Conservation (phyloP, 2,113 vertebrate genomes). For the Corythornis madagascariensis region DNA sequence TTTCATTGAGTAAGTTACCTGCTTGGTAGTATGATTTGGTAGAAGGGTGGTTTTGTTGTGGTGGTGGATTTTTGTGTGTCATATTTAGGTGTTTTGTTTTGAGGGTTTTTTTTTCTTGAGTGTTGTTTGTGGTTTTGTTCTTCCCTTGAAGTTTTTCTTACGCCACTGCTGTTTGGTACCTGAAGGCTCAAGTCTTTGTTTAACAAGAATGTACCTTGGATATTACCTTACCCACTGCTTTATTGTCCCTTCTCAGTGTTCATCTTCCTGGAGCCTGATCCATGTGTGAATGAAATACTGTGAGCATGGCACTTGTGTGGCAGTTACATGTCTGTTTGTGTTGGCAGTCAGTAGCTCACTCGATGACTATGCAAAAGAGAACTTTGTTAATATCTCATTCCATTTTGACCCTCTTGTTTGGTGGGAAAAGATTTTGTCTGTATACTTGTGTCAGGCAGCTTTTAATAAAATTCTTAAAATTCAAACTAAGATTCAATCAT, state of each 20-base stretch:
- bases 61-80: background rate
- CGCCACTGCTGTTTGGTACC: background rate
- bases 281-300: background rate
- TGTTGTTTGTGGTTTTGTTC: no score
- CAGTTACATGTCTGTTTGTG: fast-evolving
- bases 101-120: no score
- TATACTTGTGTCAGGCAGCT: background rate
- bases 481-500: background rate
- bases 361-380: background rate
- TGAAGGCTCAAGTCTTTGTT: background rate
- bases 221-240: background rate
- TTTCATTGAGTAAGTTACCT: background rate
- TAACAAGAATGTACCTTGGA: no score
- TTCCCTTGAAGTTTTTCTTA: background rate
- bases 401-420: background rate
- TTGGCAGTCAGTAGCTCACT: background rate
- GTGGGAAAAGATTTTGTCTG: background rate
- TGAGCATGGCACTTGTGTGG: fast-evolving
- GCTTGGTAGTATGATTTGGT: background rate
- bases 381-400: background rate
- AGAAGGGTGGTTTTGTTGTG: background rate
- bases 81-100: no score
- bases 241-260: background rate
- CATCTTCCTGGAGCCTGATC: background rate
- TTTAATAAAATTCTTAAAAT: background rate